Evolutionary conservation across 2,113 vertebrate species (phyloP).

Genomic region (Toxotes jaculatrix): DNA sequence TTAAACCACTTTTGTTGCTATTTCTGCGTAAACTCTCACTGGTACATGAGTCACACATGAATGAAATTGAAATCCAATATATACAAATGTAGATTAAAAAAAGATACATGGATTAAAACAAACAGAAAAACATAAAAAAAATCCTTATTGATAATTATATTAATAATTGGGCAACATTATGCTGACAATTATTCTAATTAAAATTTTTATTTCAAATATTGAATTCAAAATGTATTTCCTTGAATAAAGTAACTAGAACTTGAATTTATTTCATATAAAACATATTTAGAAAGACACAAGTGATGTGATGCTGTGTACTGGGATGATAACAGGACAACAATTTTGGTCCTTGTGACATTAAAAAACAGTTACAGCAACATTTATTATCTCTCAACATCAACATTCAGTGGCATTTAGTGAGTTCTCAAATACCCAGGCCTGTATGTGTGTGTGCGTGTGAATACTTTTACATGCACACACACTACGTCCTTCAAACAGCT

Average conservation of each 20-base stretch:
- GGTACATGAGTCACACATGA: conserved; percentile 43
- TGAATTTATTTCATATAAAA: background rate
- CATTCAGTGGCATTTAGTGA: conserved; percentile 7
- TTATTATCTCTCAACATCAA: conserved; percentile 5
- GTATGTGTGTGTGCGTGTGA: background rate
- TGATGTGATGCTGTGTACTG: background rate
- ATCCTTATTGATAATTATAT: conserved; percentile 9
- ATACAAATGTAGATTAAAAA: conserved; percentile 47
- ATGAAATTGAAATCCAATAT: conserved; percentile 47
- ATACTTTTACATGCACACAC: background rate
- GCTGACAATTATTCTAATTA: background rate
- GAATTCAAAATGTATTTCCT: background rate
- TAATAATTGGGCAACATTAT: background rate
- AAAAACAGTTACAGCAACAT: background rate
- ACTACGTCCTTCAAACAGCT: background rate
- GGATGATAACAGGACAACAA: background rate
- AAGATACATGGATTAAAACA: conserved; percentile 7
- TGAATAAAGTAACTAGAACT: background rate
- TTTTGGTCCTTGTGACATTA: background rate
- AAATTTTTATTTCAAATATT: background rate
- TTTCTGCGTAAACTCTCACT: conserved; percentile 42
- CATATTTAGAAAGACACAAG: background rate
- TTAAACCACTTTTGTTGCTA: conserved; percentile 54
- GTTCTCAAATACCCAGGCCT: conserved; percentile 5
- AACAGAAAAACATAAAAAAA: background rate